These are phyloP conservation scores for Chrysomela aeneicollis DNA, from an alignment of 2,888 invertebrate genomes.

Conservation along the genomic window DNA sequence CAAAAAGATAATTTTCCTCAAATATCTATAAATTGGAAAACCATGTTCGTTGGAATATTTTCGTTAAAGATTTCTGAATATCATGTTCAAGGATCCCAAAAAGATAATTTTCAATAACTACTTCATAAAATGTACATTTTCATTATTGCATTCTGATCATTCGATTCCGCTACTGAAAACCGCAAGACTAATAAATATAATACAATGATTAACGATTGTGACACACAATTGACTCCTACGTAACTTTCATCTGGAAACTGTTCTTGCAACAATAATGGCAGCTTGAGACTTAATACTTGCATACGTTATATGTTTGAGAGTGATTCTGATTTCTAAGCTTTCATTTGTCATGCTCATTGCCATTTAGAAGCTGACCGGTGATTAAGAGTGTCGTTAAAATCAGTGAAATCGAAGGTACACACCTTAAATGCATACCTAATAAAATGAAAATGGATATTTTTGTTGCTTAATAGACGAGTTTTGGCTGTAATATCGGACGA, in stretches of 20 bases:
- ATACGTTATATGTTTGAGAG: constrained; percentile 28
- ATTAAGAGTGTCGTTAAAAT: background rate
- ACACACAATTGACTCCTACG: constrained; percentile 35
- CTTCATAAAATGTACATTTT: too few relatives aligned
- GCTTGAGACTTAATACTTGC: constrained; percentile 14
- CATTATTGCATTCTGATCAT: too few relatives aligned
- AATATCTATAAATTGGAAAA: too few relatives aligned
- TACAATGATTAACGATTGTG: constrained; percentile 27
- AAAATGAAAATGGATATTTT: background rate
- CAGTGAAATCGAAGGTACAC: constrained; percentile 27
- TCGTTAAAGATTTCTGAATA: too few relatives aligned
- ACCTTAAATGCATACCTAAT: constrained; percentile 15
- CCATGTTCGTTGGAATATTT: too few relatives aligned
- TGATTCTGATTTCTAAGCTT: constrained; percentile 27
- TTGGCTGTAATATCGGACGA: too few relatives aligned
- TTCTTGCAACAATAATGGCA: constrained; percentile 18
- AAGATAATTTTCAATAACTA: too few relatives aligned
- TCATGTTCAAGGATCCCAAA: too few relatives aligned
- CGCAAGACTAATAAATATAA: too few relatives aligned
- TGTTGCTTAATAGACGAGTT: too few relatives aligned
- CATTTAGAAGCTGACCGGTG: background rate
- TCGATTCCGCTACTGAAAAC: too few relatives aligned
- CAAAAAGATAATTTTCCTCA: too few relatives aligned
- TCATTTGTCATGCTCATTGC: constrained; percentile 25
- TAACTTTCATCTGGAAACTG: constrained; percentile 37